Conservation (phyloP, 2,797 vertebrate genomes). For the Rhynchotus rufescens region DNA sequence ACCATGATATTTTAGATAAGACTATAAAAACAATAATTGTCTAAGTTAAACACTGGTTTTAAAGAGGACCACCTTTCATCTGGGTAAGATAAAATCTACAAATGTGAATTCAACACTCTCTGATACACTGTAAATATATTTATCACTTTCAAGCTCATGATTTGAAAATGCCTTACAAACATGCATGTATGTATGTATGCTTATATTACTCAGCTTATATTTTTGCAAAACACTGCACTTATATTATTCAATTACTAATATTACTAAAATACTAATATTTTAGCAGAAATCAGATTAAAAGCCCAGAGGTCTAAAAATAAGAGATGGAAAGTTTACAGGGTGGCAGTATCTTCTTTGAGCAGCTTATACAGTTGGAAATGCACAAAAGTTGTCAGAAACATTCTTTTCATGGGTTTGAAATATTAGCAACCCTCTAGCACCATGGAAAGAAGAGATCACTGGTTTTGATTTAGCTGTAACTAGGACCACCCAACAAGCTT, state of each 20-base stretch:
- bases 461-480: background rate
- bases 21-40: background rate
- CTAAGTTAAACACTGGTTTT: background rate
- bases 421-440: background rate
- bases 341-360: background rate
- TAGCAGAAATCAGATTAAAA: background rate
- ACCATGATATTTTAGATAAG: background rate
- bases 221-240: background rate
- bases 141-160: background rate
- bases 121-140: background rate
- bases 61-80: background rate
- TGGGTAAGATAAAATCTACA: rapidly evolving
- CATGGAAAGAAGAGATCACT: background rate
- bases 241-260: background rate
- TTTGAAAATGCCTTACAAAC: background rate
- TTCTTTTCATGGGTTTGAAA: background rate
- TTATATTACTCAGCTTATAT: background rate
- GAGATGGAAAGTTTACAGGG: background rate
- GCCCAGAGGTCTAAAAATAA: background rate
- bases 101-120: background rate
- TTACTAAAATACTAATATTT: background rate
- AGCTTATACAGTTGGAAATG: background rate
- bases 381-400: background rate
- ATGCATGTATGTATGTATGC: background rate
- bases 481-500: background rate